A percentile compares a stretch with the other conserved stretches of the same genome.
Evolutionary conservation across 1,140 invertebrate genomes (phyloP).

Genomic region (Nixonia krombeini): DNA sequence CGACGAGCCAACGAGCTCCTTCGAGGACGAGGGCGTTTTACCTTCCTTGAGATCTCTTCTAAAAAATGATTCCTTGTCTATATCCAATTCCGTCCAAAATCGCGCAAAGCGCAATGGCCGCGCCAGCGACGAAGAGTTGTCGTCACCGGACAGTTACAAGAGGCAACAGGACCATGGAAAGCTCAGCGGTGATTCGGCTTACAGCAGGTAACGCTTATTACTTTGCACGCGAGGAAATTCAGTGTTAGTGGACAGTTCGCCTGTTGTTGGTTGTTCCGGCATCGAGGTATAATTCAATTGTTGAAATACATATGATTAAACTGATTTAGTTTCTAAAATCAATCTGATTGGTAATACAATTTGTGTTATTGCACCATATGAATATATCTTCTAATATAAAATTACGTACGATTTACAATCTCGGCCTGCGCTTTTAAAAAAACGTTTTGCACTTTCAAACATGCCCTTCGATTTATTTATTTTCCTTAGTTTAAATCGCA

Average conservation of each 20-base stretch:
- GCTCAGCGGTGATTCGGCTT: slow-evolving; percentile 77
- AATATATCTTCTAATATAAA: too few species aligned
- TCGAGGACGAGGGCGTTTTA: slow-evolving; percentile 68
- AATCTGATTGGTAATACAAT: too few species aligned
- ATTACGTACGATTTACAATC: too few species aligned
- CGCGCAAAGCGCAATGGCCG: slow-evolving; percentile 40
- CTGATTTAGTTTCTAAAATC: too few species aligned
- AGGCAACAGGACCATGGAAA: slow-evolving; percentile 56
- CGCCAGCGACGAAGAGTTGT: slow-evolving; percentile 62
- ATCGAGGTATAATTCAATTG: too few species aligned
- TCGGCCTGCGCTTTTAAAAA: background rate
- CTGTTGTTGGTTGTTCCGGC: too few species aligned
- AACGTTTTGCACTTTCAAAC: background rate
- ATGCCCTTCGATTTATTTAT: slow-evolving; percentile 1
- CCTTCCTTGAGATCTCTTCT: slow-evolving; percentile 54
- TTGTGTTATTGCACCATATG: too few species aligned
- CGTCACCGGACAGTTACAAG: slow-evolving; percentile 62
- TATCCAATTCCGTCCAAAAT: slow-evolving; percentile 48
- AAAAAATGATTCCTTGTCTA: slow-evolving; percentile 56
- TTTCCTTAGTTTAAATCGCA: slow-evolving; percentile 63
- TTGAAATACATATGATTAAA: too few species aligned
- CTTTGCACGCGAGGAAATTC: too few species aligned
- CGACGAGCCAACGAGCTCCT: slow-evolving; percentile 72
- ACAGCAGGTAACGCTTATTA: slow-evolving; percentile 77
- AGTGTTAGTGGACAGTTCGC: too few species aligned